Base-by-base conservation (phyloP, 1,140 invertebrate genomes). In the Bombyx mandarina region DNA sequence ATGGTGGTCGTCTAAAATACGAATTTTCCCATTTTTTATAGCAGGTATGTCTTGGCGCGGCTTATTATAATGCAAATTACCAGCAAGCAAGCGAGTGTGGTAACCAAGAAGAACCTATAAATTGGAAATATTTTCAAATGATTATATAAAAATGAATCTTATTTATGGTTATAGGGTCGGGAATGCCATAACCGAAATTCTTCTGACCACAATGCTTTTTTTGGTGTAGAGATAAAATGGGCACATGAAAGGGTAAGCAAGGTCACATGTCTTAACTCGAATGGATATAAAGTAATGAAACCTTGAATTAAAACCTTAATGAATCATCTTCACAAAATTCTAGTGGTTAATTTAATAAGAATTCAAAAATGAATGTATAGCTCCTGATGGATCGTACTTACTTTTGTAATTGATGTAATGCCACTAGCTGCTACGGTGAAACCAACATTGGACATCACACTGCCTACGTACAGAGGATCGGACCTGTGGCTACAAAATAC, bases 371-470 rank as follows among this genome's bases (percentile, higher is more conserved):
- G 22, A n/a, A 18, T n/a, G 22, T 3, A 46, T 46, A 8, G n/a
- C 8, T 46, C n/a, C 45, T n/a, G 1, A 46, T 8, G 1, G 45
- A 46, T 46, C n/a, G 3, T 46, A 18, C 12, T 18, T 35, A 95
- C 89, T 73, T 92, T 92, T 10, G 88, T 88, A 42, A 92, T 63
- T 26, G 89, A 82, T 54, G 89, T 88, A 3, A 91, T 57, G 55
- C 90, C 12, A 18, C 12, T 18, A 18, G 12, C 12, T 18, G 12
- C 12, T 18, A 18, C 12, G 12, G 12, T 18, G 66, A 93, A 92
- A 0, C 93, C 93, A 88, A 93, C 91, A 75, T 94, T 94, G 7
- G 91, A 91, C 64, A 93, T 94, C 1, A 93, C 90, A 7, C 92
- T 92, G 7, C 93, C 93, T 57, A 94, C 91, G 12, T 18, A 18